Conservation (phyloP, 2,113 vertebrate species). For the Caracal caracal region DNA sequence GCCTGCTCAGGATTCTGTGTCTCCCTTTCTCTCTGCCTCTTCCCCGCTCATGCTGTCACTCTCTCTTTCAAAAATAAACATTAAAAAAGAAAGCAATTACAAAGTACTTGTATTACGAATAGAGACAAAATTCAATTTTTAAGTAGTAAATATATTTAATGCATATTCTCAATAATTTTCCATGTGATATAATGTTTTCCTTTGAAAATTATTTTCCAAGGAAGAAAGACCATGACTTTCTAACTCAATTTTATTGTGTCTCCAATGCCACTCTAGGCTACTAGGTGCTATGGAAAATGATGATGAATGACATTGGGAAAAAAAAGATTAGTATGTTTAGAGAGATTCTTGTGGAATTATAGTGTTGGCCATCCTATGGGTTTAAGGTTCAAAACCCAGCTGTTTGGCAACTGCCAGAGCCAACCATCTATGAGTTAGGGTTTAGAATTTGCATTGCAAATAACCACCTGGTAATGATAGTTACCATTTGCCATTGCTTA, state of each 20-base stretch:
- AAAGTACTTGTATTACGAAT: not conserved
- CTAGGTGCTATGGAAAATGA: not conserved
- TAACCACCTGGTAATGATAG: constrained; percentile 68
- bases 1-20: too few species aligned
- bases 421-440: constrained; percentile 43
- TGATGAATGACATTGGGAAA: not conserved
- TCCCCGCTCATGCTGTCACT: too few species aligned
- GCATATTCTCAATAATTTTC: not conserved
- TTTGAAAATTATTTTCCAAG: not conserved
- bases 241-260: not conserved
- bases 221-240: not conserved
- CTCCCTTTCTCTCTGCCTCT: too few species aligned
- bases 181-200: not conserved
- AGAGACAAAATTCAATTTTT: not conserved
- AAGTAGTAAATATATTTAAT: not conserved
- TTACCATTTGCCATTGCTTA: constrained; percentile 61
- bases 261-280: not conserved
- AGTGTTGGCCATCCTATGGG: not conserved
- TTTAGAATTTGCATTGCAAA: constrained; percentile 75
- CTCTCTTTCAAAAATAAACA: too few species aligned
- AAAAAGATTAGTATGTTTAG: constrained; percentile 27
- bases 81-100: too few species aligned
- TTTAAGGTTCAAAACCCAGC: constrained; percentile 58
- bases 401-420: constrained; percentile 49
- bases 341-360: constrained; percentile 24